Evolutionary conservation across 2,797 vertebrate genomes (phyloP).

Genomic region (Leptoclinus maculatus): DNA sequence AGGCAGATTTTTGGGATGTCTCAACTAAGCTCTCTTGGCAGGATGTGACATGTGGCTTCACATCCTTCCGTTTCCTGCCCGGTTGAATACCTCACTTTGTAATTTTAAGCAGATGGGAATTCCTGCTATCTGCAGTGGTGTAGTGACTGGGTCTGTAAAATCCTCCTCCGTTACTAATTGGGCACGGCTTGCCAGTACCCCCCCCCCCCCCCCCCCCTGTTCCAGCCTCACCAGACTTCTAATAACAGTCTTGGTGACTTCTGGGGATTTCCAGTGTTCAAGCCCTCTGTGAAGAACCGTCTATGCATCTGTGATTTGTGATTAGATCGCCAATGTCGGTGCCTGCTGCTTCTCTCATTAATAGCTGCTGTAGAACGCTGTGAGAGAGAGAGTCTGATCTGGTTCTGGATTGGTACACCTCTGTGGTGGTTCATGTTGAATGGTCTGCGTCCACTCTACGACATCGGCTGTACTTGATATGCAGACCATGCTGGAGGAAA

Average conservation of each 20-base stretch:
- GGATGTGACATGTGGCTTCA: slow-evolving; percentile 64
- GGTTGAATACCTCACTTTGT: slow-evolving; percentile 58
- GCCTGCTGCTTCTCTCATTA: slow-evolving; percentile 47
- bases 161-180: slow-evolving; percentile 72
- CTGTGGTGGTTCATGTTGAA: background rate
- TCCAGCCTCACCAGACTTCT: slow-evolving; percentile 71
- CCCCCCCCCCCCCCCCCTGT: slow-evolving; percentile 51
- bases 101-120: slow-evolving; percentile 66
- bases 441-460: background rate
- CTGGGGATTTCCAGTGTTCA: slow-evolving; percentile 61
- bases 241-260: slow-evolving; percentile 72
- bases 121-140: slow-evolving; percentile 60
- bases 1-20: slow-evolving; percentile 18
- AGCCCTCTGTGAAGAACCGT: slow-evolving; percentile 48
- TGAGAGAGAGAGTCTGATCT: slow-evolving; percentile 9
- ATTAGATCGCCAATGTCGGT: slow-evolving; percentile 38
- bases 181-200: slow-evolving; percentile 67
- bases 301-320: slow-evolving; percentile 61
- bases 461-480: background rate
- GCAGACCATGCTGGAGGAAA: slow-evolving; percentile 12
- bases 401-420: background rate
- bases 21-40: slow-evolving; percentile 50
- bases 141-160: slow-evolving; percentile 57
- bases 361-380: slow-evolving; percentile 16
- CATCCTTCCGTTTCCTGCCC: slow-evolving; percentile 57